Evolutionary conservation across 1,140 invertebrate genomes (phyloP), one percentile per base, ranked within the genome.

Genomic region (Drosophila kohkoa): DNA sequence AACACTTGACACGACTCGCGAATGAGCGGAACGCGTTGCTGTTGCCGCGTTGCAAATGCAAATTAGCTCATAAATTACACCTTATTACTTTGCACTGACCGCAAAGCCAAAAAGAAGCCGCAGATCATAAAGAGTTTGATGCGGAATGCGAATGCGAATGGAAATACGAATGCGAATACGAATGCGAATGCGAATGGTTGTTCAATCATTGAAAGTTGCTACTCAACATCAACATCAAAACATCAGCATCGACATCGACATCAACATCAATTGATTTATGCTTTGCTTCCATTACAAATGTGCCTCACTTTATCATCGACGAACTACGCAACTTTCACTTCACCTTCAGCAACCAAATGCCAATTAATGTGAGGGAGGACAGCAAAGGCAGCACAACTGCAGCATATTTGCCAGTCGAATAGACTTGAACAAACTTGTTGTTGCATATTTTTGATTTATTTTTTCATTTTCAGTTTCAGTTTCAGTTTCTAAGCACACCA

Each of bases 31-130:
- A 25, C 20, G 46, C 58, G 63, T 13, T 52, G 46, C 70, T 13
- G 55, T 49, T 58, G 38, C 54, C 25, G 20, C 35, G 8, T 38
- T 38, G 35, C 35, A 11, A 46, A 64, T 73, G 70, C 55, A 73
- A 73, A 73, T 68, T 68, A 48, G 64, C 65, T 45, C 55, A 73
- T 73, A 68, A 67, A 68, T 57, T 41, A 57, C 16, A 57, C 4
- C 15, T 8, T 20, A 57, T 25, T 20, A 41, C 3, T 13, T 13
- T 5, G 41, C 41, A 43, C 41, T 43, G 41, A 13, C 41, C 41
- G 41, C 41, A 43, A 43, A n/a, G 5, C 1, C 8, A 41, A 41
- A 10, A 10, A 49, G 20, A 25, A 25, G 20, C 20, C 20, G 20
- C 20, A 25, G 20, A 25, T 25, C 20, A 25, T 25, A 25, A 25